These are phyloP conservation scores for Drosophila repletoides DNA, from an alignment of 1,140 invertebrate genomes.

Conservation along the genomic window DNA sequence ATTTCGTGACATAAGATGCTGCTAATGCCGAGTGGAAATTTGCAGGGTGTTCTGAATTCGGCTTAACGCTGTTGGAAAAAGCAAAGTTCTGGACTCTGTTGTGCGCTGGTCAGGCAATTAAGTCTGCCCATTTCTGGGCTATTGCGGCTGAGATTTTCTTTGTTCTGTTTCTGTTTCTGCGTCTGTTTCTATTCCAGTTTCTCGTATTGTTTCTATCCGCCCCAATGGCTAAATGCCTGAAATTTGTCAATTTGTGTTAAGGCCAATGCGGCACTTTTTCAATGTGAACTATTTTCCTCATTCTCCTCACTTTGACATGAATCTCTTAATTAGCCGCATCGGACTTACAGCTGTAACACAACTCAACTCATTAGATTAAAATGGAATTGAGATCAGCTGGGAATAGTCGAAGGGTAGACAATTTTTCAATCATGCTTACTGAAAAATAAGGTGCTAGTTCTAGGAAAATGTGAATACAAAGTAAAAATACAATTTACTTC, in stretches of 20 bases:
- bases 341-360: constrained; percentile 9
- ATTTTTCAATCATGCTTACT: no score
- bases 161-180: constrained; percentile 29
- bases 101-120: constrained; percentile 54
- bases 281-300: constrained; percentile 16
- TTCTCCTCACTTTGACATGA: constrained; percentile 11
- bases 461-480: no score
- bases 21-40: constrained; percentile 1
- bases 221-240: constrained; percentile 61
- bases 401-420: no score
- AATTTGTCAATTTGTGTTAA: constrained; percentile 77
- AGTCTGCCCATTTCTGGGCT: constrained; percentile 42
- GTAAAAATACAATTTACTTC: no score
- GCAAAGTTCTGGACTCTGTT: background rate
- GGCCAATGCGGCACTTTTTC: constrained; percentile 67
- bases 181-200: constrained; percentile 44
- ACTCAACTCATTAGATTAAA: constrained; percentile 7
- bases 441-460: no score
- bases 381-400: no score
- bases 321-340: constrained; percentile 58
- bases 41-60: constrained; percentile 26
- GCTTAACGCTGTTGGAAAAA: background rate
- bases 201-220: constrained; percentile 40
- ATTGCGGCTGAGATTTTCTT: constrained; percentile 56
- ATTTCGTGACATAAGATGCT: constrained; percentile 15